Evolutionary conservation across 2,888 invertebrate genomes (phyloP), one percentile per base, ranked within the genome.

Genomic region (Apamea sordens): DNA sequence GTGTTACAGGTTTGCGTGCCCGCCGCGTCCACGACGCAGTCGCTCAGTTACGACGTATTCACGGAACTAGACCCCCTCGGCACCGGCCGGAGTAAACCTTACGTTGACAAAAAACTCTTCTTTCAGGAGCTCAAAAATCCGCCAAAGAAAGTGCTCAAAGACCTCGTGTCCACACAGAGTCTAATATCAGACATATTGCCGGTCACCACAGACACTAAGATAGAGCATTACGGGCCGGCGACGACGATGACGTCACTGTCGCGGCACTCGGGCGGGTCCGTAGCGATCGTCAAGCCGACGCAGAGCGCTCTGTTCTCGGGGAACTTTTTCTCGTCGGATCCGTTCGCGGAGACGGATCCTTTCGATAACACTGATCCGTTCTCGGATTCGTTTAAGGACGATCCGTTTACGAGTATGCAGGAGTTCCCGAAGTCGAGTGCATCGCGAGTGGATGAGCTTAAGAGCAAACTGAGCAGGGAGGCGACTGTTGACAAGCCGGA

Each of bases 91-190:
- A 98, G 98, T 96, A 98, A 98, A 96, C 99, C 99, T 86, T 99
- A 99, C 97, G 98, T 99, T 93, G 99, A 99, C 97, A 99, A 99
- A 97, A 99, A 99, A 97, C 98, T 99, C 97, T 99, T 99, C 97
- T 99, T 99, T 97, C 98, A 99, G 97, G 99, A 99, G 95, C 97
- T 99, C 93, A 99, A 99, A 97, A 99, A 99, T 96, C 99, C 99
- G 90, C 99, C 99, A 90, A 99, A 99, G 97, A 99, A 98, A 97
- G 98, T 98, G 86, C 97, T 99, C 91, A 99, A 99, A 97, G 99
- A 99, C 96, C 97, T 99, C 94, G 98, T 98, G 79, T 95, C 96
- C 89, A 93, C 95, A 88, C 95, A 95, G 90, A 91, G 94, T 91
- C 93, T 96, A 85, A 93, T 95, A 87, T 90, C 94, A 88, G 95